phyloP scores from a whole-genome alignment of 1,140 invertebrate species.

The Diploscapter pachys region DNA sequence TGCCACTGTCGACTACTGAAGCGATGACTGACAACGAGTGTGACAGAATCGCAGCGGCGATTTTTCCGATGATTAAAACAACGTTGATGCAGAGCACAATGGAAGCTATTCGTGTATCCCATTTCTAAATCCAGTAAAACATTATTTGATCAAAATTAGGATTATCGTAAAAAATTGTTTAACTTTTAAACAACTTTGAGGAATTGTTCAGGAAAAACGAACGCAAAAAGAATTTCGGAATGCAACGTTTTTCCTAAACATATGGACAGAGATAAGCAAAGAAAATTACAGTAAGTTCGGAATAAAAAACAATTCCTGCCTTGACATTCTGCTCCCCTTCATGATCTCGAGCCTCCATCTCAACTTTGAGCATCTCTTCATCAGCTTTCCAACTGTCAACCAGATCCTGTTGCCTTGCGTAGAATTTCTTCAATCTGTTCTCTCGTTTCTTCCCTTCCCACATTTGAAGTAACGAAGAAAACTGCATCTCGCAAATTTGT shows the following conservation, averaged over 20 bases:
- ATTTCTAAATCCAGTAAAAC: not conserved
- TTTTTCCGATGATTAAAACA: conserved; percentile 25
- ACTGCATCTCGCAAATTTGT: too few species aligned
- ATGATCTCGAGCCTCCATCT: not conserved
- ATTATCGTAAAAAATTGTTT: too few species aligned
- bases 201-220: too few species aligned
- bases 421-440: not conserved
- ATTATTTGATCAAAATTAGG: not conserved
- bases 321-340: not conserved
- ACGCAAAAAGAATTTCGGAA: too few species aligned
- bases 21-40: conserved; percentile 28
- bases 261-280: too few species aligned
- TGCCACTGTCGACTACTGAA: conserved; percentile 35
- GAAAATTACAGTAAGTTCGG: too few species aligned
- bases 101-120: conserved; percentile 26
- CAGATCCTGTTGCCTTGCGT: not conserved
- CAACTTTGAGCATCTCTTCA: conserved; percentile 5
- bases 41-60: conserved; percentile 23
- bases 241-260: too few species aligned
- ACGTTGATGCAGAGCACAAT: conserved; percentile 30
- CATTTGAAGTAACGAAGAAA: too few species aligned
- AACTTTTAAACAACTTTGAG: too few species aligned
- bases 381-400: not conserved
- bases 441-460: too few species aligned
- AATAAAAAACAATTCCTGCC: too few species aligned